phyloP scores from a whole-genome alignment of 2,797 vertebrate species.

The Amphiprion clarkii region DNA sequence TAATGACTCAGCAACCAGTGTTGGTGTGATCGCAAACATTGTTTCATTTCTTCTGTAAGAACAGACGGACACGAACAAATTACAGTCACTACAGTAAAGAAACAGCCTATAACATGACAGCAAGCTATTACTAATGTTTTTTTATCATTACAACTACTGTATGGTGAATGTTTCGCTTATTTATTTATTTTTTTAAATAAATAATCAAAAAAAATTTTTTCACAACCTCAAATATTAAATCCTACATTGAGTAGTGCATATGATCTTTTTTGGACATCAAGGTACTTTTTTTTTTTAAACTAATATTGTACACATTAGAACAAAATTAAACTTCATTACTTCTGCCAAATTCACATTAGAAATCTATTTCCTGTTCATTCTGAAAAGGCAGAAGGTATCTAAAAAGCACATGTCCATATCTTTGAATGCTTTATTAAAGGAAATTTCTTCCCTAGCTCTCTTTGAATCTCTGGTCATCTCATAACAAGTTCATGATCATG shows the following conservation, averaged over 20 bases:
- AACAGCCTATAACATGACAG: background rate
- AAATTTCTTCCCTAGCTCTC: background rate
- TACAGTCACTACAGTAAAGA: background rate
- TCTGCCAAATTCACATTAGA: constrained; percentile 4
- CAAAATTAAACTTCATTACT: constrained; percentile 8
- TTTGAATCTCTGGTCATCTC: constrained; percentile 29
- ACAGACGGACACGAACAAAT: no score
- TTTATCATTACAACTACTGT: background rate
- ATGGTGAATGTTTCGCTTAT: background rate
- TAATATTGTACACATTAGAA: background rate
- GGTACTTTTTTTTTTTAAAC: background rate
- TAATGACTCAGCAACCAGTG: no score
- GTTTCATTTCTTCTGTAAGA: background rate
- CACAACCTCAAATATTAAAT: background rate
- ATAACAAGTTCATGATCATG: constrained; percentile 52
- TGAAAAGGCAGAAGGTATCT: background rate
- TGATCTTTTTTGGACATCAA: background rate
- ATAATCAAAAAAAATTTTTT: no score
- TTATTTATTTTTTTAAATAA: no score
- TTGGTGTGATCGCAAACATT: background rate
- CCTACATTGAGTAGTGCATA: background rate
- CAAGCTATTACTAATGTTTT: background rate
- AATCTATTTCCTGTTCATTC: background rate
- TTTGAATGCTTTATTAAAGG: constrained; percentile 39
- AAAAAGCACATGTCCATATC: constrained; percentile 9